Percentiles rank a stretch among this genome's conserved stretches.
These are phyloP conservation scores for Oreochromis aureus DNA, from an alignment of 2,113 vertebrate species.

Conservation along the genomic window DNA sequence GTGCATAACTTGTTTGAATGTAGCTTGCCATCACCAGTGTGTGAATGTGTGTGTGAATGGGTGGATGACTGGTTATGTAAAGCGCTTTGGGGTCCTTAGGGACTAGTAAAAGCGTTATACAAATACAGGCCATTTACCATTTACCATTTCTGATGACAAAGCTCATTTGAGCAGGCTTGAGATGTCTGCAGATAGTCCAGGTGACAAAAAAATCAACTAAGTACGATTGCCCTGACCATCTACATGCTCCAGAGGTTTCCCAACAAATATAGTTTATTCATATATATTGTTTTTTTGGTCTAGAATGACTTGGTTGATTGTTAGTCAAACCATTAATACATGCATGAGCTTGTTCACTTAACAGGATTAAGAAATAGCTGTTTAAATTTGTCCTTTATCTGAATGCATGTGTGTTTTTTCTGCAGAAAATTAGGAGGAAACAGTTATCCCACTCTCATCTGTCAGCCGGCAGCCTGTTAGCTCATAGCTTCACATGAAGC, in stretches of 20 bases:
- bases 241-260: background rate
- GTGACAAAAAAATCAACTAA: background rate
- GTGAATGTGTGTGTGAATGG: too few relatives aligned
- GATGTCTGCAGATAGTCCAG: background rate
- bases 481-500: background rate
- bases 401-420: background rate
- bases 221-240: background rate
- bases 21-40: too few relatives aligned
- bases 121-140: too few relatives aligned
- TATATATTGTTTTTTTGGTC: background rate
- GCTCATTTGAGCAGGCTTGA: background rate
- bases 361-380: background rate
- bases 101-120: too few relatives aligned
- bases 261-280: background rate
- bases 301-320: background rate
- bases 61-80: too few relatives aligned
- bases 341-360: background rate
- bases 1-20: background rate
- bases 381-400: background rate
- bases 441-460: background rate
- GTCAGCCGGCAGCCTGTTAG: background rate
- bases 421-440: background rate
- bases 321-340: background rate
- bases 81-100: too few relatives aligned
- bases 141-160: background rate